phyloP scores from a whole-genome alignment of 2,113 vertebrate species.

The Phrynosoma platyrhinos region DNA sequence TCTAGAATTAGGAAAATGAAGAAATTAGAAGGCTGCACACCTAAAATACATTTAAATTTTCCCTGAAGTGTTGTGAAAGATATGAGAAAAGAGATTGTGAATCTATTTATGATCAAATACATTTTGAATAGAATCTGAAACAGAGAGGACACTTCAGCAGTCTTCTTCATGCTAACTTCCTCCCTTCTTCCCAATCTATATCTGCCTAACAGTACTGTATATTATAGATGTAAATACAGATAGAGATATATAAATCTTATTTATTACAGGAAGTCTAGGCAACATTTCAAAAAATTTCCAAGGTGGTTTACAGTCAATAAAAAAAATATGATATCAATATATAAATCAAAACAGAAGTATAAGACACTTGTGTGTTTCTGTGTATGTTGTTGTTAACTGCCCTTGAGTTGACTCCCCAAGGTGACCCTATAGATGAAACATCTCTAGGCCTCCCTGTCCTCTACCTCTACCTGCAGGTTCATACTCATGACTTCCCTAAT shows the following conservation, averaged over 20 bases:
- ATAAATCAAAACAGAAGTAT: background rate
- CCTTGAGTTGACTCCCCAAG: no score
- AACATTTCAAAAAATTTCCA: no score
- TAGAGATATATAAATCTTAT: no score
- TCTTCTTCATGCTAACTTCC: background rate
- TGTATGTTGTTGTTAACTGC: no score
- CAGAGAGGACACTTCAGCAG: background rate
- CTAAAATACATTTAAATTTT: background rate
- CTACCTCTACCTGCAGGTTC: no score
- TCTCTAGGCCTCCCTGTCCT: no score
- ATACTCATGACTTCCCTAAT: no score
- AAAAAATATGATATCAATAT: background rate
- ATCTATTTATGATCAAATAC: background rate
- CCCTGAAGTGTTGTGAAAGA: constrained; percentile 1
- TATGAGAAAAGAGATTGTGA: background rate
- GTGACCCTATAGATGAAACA: no score
- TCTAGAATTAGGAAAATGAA: constrained; percentile 19
- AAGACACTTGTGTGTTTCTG: background rate
- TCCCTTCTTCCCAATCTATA: background rate
- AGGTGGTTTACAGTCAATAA: background rate
- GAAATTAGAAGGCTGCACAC: background rate
- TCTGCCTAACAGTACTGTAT: background rate
- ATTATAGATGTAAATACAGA: background rate
- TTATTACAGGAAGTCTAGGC: no score
- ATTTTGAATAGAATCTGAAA: constrained; percentile 1